These are phyloP conservation scores for Rhodophaea formosa DNA, from an alignment of 2,888 invertebrate genomes.

Conservation along the genomic window DNA sequence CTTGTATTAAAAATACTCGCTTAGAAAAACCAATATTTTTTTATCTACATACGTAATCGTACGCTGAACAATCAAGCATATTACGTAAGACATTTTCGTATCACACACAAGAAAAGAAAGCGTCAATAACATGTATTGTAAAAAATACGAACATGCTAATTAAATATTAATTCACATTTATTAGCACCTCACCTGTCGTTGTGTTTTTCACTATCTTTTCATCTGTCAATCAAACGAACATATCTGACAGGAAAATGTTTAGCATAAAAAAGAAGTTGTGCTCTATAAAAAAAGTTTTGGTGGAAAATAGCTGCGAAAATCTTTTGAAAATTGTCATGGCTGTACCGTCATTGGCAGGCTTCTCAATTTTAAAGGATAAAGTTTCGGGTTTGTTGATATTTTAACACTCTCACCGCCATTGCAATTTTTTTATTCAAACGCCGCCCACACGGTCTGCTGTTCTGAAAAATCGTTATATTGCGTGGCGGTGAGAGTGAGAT, in stretches of 20 bases:
- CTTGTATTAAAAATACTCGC: too few relatives aligned
- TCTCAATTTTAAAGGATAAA: conserved; percentile 44
- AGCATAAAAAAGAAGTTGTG: neutral
- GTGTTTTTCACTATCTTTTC: neutral
- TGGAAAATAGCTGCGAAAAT: conserved; percentile 44
- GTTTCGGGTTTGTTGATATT: conserved; percentile 35
- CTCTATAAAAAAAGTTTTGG: conserved; percentile 26
- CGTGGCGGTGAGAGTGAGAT: too few relatives aligned
- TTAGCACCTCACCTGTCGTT: neutral
- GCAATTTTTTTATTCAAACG: too few relatives aligned
- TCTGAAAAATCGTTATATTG: too few relatives aligned
- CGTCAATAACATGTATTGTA: neutral
- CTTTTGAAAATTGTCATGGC: conserved; percentile 52
- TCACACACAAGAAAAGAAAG: neutral
- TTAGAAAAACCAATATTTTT: too few relatives aligned
- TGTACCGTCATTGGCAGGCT: conserved; percentile 47
- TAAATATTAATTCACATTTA: neutral
- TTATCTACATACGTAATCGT: too few relatives aligned
- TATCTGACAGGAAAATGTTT: neutral
- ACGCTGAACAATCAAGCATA: too few relatives aligned
- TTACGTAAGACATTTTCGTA: too few relatives aligned
- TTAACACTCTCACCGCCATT: neutral
- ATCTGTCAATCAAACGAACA: neutral
- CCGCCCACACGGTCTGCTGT: too few relatives aligned
- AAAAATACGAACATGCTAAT: neutral